Evolutionary conservation across 35 echinoderm and acorn worm genomes (phyloP).

Genomic region (Stichopus chloronotus): DNA sequence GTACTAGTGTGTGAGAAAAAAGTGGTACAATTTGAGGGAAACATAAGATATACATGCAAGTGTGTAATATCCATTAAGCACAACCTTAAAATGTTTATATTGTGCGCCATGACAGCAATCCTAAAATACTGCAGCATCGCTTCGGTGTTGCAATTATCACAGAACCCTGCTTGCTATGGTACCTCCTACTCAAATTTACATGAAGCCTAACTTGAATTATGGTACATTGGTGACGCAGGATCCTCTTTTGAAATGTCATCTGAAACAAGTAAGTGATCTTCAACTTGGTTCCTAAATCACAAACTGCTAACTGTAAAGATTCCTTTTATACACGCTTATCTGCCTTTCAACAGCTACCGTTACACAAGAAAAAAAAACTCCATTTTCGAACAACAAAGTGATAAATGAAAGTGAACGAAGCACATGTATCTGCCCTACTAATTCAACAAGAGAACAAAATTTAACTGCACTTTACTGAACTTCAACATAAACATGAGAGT

Average conservation of each 20-base stretch:
- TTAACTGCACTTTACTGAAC: too few species aligned
- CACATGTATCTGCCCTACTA: not conserved
- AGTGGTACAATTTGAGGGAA: not conserved
- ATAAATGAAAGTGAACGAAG: slow-evolving; percentile 7
- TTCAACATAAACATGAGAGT: too few species aligned
- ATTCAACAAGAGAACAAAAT: slow-evolving; percentile 4
- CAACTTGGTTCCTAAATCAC: slow-evolving; percentile 15
- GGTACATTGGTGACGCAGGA: not conserved
- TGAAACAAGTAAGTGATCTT: not conserved
- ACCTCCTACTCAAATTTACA: not conserved
- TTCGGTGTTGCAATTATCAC: not conserved
- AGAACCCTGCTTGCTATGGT: not conserved
- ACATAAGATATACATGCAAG: too few species aligned
- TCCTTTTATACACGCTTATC: not conserved
- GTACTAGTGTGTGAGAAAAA: not conserved
- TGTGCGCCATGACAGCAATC: not conserved
- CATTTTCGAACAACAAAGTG: slow-evolving; percentile 10
- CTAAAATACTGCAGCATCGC: not conserved
- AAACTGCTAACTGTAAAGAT: not conserved
- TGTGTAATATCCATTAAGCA: too few species aligned
- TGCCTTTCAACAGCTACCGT: not conserved
- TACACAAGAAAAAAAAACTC: not conserved
- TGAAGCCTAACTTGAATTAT: slow-evolving; percentile 11
- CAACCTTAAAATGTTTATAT: too few species aligned
- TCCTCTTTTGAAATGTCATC: slow-evolving; percentile 6